Evolutionary conservation across 2,888 invertebrate species (phyloP).

Genomic region (Macrosiphum euphorbiae): DNA sequence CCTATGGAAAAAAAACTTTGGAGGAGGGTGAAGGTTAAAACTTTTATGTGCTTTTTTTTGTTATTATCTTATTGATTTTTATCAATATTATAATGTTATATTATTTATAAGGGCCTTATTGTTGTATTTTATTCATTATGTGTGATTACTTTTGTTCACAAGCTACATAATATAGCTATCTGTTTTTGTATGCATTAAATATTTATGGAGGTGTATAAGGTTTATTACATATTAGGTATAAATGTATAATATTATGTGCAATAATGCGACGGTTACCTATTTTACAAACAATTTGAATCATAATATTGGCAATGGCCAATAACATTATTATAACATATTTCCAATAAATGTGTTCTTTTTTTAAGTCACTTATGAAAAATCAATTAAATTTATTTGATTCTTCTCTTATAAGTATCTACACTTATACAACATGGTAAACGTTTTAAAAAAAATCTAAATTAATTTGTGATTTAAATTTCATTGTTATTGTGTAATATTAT

Average conservation of each 20-base stretch:
- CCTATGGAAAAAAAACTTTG: not conserved
- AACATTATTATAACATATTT: not conserved
- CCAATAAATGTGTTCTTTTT: not conserved
- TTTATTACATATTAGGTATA: not conserved
- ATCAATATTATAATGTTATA: not conserved
- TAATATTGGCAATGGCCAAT: not conserved
- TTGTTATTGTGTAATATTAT: not conserved
- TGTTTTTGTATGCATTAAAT: not conserved
- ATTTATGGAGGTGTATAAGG: not conserved
- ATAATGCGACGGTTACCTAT: not conserved
- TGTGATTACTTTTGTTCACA: not conserved
- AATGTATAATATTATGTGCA: not conserved
- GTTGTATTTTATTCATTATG: not conserved
- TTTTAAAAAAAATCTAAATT: not conserved
- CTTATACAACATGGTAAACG: not conserved
- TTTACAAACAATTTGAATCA: not conserved
- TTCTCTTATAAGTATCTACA: not conserved
- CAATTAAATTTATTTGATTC: not conserved
- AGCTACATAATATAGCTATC: not conserved
- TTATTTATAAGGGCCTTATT: not conserved
- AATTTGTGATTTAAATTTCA: not conserved
- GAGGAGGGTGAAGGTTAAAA: not conserved
- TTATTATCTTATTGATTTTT: not conserved
- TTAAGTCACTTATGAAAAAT: not conserved
- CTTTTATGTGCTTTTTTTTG: not conserved